These are phyloP conservation scores for Pseudopodoces humilis DNA, from an alignment of 2,113 vertebrate genomes.

Conservation along the genomic window DNA sequence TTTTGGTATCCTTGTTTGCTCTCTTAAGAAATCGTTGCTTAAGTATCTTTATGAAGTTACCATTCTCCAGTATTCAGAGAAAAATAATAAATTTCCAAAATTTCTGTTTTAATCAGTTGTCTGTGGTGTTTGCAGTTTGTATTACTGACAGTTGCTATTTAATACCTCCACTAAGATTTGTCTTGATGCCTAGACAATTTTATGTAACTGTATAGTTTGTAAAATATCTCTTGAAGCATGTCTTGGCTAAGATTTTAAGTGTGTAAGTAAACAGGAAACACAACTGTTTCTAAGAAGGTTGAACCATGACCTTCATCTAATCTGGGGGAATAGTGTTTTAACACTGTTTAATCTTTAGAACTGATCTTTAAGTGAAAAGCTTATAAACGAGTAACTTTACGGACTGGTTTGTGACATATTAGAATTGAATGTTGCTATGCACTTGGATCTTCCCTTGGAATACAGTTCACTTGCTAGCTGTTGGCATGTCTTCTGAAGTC, in stretches of 20 bases:
- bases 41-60: not conserved
- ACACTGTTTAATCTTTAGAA: not conserved
- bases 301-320: not conserved
- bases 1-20: not conserved
- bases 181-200: not conserved
- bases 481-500: not conserved
- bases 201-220: not conserved
- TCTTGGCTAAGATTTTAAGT: not conserved
- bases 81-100: not conserved
- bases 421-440: not conserved
- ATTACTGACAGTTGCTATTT: not conserved
- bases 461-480: not conserved
- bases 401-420: not conserved
- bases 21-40: not conserved
- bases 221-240: not conserved
- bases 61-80: not conserved
- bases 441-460: not conserved
- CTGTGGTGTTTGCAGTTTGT: not conserved
- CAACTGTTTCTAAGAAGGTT: not conserved
- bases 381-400: not conserved
- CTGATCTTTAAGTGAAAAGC: not conserved
- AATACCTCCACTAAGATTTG: not conserved
- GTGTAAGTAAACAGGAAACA: constrained; percentile 23
- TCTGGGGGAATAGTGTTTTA: not conserved
- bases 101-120: not conserved